Base-by-base conservation (phyloP, 2,888 invertebrate species). In the Orgyia antiqua region DNA sequence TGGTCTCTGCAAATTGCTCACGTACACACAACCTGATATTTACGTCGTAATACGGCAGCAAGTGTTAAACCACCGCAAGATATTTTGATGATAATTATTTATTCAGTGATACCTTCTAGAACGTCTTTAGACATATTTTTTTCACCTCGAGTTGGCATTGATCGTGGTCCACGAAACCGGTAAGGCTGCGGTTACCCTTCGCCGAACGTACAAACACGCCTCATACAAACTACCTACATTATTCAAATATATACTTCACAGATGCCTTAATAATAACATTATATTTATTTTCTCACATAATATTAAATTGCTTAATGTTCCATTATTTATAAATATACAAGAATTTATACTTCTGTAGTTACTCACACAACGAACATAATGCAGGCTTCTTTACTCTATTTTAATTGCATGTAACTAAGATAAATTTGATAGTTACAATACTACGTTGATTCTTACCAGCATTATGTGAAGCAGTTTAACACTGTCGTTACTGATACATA, bases 101-200 rank as follows among this genome's bases (percentile, higher is more conserved):
- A 52, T 44, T 44, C 37, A 39, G 51, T 26, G 31, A 42, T 59
- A 58, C 60, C 59, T 65, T 68, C 65, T 69, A 67, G 71, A 72
- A 61, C 64, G 62, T 66, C 69, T 74, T 64, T 65, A 68, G 68
- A 63, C 59, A 60, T 64, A 62, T 60, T 74, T 76, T 67, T 73
- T 74, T 78, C 74, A 74, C 80, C 77, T 78, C 78, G 78, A 55
- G 46, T 61, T 68, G 78, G 76, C 80, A 77, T 82, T 82, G 83
- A 69, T 70, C 73, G 67, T 66, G 66, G 72, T 65, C 68, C 69
- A 70, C 65, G 66, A 71, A 80, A 83, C 83, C 83, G 83, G 83
- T 82, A 80, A 54, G 64, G 60, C 64, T 69, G 73, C 57, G 71
- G 82, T 75, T 78, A 76, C 78, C 80, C 80, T 80, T 79, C 84